phyloP scores from a whole-genome alignment of 2,888 invertebrate genomes.

The Andrena bucephala region DNA sequence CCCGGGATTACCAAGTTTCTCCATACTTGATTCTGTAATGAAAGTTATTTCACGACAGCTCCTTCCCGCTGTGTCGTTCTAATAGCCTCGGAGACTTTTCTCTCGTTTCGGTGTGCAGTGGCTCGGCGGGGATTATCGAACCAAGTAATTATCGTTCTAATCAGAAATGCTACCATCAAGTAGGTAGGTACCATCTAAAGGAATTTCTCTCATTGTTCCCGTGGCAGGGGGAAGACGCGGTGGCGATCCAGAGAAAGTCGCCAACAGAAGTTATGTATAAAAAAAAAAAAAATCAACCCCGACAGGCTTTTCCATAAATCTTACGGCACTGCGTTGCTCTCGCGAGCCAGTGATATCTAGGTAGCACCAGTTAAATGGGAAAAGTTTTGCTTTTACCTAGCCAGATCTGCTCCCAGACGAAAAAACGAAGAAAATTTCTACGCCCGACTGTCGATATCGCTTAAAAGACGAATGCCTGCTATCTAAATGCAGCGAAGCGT shows the following conservation, averaged over 20 bases:
- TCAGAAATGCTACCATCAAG: constrained; percentile 51
- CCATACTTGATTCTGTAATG: constrained; percentile 60
- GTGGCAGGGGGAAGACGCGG: too few relatives aligned
- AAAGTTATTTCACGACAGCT: constrained; percentile 60
- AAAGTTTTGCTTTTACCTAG: constrained; percentile 70
- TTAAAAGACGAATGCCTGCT: constrained; percentile 47
- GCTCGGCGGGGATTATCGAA: constrained; percentile 10
- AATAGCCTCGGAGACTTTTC: constrained; percentile 31
- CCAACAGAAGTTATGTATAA: constrained; percentile 28
- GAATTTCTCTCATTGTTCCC: too few relatives aligned
- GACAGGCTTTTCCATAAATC: constrained; percentile 57
- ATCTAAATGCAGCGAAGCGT: background rate
- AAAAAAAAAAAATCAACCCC: constrained; percentile 62
- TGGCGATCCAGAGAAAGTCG: constrained; percentile 43
- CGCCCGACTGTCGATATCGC: constrained; percentile 42
- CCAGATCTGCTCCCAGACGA: constrained; percentile 34
- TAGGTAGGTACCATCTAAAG: background rate
- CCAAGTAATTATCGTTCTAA: constrained; percentile 47
- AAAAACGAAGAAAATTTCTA: constrained; percentile 49
- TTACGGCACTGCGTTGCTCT: constrained; percentile 54
- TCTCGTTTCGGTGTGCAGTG: background rate
- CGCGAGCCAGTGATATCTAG: constrained; percentile 38
- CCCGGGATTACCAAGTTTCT: constrained; percentile 64
- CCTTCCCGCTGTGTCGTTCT: constrained; percentile 33
- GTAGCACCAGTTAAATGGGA: constrained; percentile 67